phyloP scores from a whole-genome alignment of 2,888 invertebrate species.

The Polylopha cassiicola region DNA sequence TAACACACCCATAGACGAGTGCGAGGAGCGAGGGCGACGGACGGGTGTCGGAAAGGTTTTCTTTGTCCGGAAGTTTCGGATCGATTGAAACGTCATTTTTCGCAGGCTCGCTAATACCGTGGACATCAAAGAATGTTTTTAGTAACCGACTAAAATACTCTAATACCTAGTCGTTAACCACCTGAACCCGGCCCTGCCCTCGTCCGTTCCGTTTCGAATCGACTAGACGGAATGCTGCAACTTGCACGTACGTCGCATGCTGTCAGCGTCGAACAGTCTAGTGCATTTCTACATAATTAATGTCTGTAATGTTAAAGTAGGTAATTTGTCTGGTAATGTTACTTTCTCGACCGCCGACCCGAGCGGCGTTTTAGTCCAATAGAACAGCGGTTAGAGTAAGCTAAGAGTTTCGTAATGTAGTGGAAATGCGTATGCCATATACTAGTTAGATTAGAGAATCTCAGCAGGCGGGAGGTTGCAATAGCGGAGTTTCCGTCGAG shows the following conservation, averaged over 20 bases:
- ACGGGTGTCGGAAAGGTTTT: conserved; percentile 6
- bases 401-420: conserved; percentile 65
- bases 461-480: conserved; percentile 73
- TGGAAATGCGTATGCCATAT: conserved; percentile 66
- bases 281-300: conserved; percentile 36
- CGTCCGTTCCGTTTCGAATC: neutral
- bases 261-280: conserved; percentile 11
- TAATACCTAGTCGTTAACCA: neutral
- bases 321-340: conserved; percentile 55
- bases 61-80: conserved; percentile 7
- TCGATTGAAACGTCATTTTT: conserved; percentile 2
- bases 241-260: neutral
- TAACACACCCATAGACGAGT: conserved; percentile 4
- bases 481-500: conserved; percentile 36
- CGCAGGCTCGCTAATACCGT: neutral
- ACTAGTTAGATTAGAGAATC: conserved; percentile 64
- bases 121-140: neutral
- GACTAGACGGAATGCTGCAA: neutral
- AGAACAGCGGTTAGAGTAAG: conserved; percentile 61
- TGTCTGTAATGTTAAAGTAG: conserved; percentile 52
- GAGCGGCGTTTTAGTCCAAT: conserved; percentile 57
- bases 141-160: too few relatives aligned
- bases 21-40: conserved; percentile 3
- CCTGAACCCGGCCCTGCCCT: neutral
- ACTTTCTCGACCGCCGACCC: conserved; percentile 41